Evolutionary conservation across 2,113 vertebrate species (phyloP).

Genomic region (Peucedramus taeniatus): DNA sequence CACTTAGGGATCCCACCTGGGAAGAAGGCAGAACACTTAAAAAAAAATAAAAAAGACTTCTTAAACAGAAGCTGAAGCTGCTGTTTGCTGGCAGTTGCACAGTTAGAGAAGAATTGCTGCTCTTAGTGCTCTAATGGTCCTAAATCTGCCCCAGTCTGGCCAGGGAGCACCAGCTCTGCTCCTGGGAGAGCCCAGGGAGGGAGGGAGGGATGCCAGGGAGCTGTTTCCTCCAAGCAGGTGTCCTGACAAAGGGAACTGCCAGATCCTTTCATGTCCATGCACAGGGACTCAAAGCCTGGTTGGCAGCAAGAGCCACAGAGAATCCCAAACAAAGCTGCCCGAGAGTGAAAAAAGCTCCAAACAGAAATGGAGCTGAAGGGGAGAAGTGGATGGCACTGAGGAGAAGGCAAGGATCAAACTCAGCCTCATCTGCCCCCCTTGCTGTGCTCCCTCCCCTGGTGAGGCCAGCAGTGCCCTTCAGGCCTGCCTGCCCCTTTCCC

Average conservation of each 20-base stretch:
- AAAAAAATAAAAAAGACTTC: no score
- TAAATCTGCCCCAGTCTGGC: background rate
- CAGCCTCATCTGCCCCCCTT: background rate
- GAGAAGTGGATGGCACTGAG: background rate
- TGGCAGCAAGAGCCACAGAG: background rate
- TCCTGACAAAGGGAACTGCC: background rate
- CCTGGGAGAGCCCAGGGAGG: background rate
- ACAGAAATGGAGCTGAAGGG: background rate
- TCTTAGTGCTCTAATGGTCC: background rate
- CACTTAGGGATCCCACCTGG: constrained; percentile 88
- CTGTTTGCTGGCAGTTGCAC: background rate
- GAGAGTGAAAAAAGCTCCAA: background rate
- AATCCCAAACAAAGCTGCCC: background rate
- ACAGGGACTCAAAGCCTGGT: background rate
- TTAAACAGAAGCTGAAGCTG: constrained; percentile 38
- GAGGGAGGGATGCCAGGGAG: background rate
- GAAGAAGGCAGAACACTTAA: background rate
- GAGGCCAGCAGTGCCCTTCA: background rate
- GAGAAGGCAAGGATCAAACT: background rate
- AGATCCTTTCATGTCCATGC: background rate
- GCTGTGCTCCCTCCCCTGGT: background rate
- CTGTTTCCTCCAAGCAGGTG: background rate
- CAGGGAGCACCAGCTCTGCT: background rate
- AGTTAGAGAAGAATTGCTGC: background rate
- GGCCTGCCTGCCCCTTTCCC: background rate